These are phyloP conservation scores for Vombatus ursinus DNA, from an alignment of 2,113 vertebrate species.

Conservation along the genomic window DNA sequence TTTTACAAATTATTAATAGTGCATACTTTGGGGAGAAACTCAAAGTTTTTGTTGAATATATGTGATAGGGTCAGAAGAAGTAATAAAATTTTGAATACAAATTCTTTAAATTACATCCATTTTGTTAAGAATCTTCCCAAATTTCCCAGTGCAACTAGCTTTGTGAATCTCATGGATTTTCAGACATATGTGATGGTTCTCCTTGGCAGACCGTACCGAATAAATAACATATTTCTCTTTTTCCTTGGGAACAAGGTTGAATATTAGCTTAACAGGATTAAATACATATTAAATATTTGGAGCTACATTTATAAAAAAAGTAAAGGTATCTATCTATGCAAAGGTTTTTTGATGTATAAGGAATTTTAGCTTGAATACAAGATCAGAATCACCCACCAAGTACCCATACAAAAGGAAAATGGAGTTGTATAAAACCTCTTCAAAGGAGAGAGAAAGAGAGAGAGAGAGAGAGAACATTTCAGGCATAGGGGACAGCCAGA, in stretches of 20 bases:
- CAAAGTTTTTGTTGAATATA: not conserved
- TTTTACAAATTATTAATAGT: not conserved
- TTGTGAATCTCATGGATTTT: not conserved
- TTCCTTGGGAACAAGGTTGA: not conserved
- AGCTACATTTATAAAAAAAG: not conserved
- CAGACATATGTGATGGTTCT: not conserved
- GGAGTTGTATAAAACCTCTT: not conserved
- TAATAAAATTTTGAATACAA: not conserved
- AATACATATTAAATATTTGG: not conserved
- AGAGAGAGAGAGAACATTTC: too few species aligned
- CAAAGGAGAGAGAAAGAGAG: not conserved
- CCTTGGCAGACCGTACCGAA: not conserved
- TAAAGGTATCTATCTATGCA: not conserved
- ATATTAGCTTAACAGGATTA: not conserved
- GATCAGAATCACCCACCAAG: not conserved
- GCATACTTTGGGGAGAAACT: not conserved
- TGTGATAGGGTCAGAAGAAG: not conserved
- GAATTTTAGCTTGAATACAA: not conserved
- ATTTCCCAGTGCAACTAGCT: not conserved
- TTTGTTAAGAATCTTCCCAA: not conserved
- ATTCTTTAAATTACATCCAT: not conserved
- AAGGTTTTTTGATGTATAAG: not conserved
- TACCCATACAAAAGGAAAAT: not conserved
- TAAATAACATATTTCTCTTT: not conserved
- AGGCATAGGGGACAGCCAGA: too few species aligned